A percentile compares a stretch with the other conserved stretches of the same genome.
phyloP scores from a whole-genome alignment of 2,888 invertebrate genomes.

The Coecobrya sp. region DNA sequence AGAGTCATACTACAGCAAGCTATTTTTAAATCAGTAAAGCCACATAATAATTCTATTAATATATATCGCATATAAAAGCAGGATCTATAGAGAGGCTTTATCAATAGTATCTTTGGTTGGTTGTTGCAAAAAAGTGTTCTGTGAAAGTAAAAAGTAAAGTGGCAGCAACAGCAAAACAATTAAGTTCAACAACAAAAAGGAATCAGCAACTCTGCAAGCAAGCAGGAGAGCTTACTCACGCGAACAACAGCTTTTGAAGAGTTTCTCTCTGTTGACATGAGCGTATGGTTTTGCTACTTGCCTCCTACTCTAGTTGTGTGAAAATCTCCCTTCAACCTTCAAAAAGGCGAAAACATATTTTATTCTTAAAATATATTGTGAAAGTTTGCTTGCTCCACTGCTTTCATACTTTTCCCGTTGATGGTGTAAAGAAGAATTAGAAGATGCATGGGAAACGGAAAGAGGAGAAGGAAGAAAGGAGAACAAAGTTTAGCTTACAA shows the following conservation, averaged over 20 bases:
- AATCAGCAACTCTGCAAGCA: neutral
- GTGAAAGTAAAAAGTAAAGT: slow-evolving; percentile 22
- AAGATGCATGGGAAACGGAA: neutral
- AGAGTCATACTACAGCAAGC: neutral
- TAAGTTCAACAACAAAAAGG: neutral
- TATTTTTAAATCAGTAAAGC: neutral
- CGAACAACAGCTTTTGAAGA: slow-evolving; percentile 59
- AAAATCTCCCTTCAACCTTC: slow-evolving; percentile 36
- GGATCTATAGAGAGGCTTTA: no score
- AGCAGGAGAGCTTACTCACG: slow-evolving; percentile 6
- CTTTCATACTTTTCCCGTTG: slow-evolving; percentile 48
- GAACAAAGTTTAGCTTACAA: slow-evolving; percentile 18
- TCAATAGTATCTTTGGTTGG: neutral
- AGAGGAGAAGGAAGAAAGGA: neutral
- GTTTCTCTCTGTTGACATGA: slow-evolving; percentile 49
- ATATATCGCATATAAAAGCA: no score
- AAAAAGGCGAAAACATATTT: neutral
- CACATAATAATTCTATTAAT: no score
- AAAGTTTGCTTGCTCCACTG: slow-evolving; percentile 82
- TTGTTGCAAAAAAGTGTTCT: neutral
- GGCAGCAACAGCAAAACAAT: slow-evolving; percentile 26
- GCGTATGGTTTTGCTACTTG: neutral
- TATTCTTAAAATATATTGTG: slow-evolving; percentile 58
- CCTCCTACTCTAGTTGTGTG: slow-evolving; percentile 14
- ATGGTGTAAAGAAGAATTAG: slow-evolving; percentile 53